phyloP scores from a whole-genome alignment of 1,140 invertebrate species.

The Asbolus verrucosus region DNA sequence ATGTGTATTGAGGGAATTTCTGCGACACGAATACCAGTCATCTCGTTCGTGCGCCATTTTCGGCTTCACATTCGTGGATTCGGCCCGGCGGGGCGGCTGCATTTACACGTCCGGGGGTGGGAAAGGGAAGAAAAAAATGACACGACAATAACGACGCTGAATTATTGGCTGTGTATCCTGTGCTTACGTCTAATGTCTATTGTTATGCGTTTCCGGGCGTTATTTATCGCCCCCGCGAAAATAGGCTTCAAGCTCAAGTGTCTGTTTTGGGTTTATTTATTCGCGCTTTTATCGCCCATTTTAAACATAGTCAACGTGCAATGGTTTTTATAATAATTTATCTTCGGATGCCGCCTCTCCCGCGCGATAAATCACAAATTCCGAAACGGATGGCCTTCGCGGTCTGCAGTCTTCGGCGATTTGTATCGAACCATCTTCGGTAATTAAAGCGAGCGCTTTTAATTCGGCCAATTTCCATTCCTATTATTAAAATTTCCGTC shows the following conservation, averaged over 20 bases:
- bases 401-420: not conserved
- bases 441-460: constrained; percentile 23
- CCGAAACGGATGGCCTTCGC: not conserved
- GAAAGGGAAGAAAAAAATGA: constrained; percentile 19
- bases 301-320: constrained; percentile 28
- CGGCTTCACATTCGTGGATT: not conserved
- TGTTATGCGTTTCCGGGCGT: constrained; percentile 31
- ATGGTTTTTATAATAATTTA: not conserved
- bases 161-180: constrained; percentile 38
- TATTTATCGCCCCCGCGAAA: constrained; percentile 29
- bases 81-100: constrained; percentile 3
- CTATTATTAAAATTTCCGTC: constrained; percentile 22
- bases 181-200: constrained; percentile 39
- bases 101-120: not conserved
- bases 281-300: constrained; percentile 35
- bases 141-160: constrained; percentile 37
- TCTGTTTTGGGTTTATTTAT: constrained; percentile 39
- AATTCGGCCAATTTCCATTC: constrained; percentile 30
- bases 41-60: not conserved
- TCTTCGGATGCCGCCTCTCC: no score
- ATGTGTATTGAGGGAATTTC: no score
- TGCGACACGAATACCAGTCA: not conserved
- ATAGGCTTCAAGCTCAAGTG: constrained; percentile 33
- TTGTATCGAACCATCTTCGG: not conserved
- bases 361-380: no score